Conservation (phyloP, 2,888 invertebrate genomes). For the Eueremaeus valkanovi region DNA sequence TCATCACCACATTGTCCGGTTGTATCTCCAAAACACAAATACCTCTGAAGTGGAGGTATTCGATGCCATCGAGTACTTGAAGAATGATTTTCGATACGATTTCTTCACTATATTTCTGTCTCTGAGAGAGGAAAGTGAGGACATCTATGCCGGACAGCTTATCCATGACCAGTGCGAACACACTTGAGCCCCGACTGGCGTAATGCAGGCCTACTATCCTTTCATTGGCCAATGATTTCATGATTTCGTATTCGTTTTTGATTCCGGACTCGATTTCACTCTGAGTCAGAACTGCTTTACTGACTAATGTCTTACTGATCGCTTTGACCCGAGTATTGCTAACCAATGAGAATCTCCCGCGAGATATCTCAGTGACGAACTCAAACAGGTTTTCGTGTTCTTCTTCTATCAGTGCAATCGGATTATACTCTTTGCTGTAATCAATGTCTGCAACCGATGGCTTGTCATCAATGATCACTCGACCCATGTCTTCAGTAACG, state of each 20-base stretch:
- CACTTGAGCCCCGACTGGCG: conserved; percentile 49
- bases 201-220: conserved; percentile 63
- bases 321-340: conserved; percentile 70
- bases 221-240: conserved; percentile 78
- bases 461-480: conserved; percentile 58
- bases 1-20: conserved; percentile 92
- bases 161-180: conserved; percentile 52
- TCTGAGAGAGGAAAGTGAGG: conserved; percentile 77
- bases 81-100: conserved; percentile 79
- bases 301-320: conserved; percentile 70
- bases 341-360: conserved; percentile 81
- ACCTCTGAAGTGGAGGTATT: conserved; percentile 92
- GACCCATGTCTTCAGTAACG: conserved; percentile 74
- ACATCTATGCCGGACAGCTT: conserved; percentile 79
- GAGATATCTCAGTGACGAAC: conserved; percentile 76
- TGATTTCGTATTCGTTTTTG: conserved; percentile 72
- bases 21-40: conserved; percentile 83
- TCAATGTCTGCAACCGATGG: conserved; percentile 61
- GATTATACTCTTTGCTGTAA: conserved; percentile 69
- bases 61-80: conserved; percentile 82
- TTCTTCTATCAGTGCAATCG: conserved; percentile 68
- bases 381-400: conserved; percentile 66
- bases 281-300: conserved; percentile 66
- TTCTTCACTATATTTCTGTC: conserved; percentile 88
- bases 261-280: conserved; percentile 58